These are phyloP conservation scores for Chrysotoxum bicinctum DNA, from an alignment of 2,888 invertebrate species.

Conservation along the genomic window DNA sequence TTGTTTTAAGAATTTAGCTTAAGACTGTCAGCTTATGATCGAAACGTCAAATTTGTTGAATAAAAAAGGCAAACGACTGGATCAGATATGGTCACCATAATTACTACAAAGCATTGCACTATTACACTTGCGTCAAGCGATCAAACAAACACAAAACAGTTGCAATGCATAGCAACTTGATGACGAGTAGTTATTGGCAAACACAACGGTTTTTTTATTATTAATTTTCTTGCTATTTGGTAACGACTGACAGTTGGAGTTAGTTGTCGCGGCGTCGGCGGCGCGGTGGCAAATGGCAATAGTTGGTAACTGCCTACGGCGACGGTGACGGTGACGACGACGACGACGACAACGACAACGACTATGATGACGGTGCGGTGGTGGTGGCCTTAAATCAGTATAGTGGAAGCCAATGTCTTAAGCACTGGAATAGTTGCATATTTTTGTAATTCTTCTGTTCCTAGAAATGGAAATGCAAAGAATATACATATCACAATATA, in stretches of 20 bases:
- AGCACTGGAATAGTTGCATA: conserved; percentile 41
- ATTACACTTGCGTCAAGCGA: conserved; percentile 20
- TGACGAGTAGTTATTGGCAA: conserved; percentile 65
- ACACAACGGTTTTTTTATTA: conserved; percentile 35
- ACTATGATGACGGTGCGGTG: conserved; percentile 7
- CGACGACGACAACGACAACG: background rate
- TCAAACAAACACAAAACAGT: conserved; percentile 47
- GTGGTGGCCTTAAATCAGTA: conserved; percentile 62
- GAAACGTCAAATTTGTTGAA: too few species aligned
- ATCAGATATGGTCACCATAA: conserved; percentile 16
- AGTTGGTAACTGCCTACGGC: background rate
- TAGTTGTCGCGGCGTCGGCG: background rate
- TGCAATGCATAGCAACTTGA: conserved; percentile 63
- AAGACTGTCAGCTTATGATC: too few species aligned
- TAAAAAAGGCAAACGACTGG: too few species aligned
- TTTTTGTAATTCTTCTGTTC: conserved; percentile 55
- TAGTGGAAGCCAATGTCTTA: conserved; percentile 34
- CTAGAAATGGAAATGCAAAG: conserved; percentile 58
- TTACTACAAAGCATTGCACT: background rate
- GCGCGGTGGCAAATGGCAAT: background rate
- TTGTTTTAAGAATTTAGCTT: too few species aligned
- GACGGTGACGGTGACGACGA: background rate
- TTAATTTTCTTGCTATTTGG: conserved; percentile 35
- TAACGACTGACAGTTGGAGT: conserved; percentile 10
- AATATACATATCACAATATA: background rate